These are phyloP conservation scores for Phenganax subtilis DNA, from an alignment of 92 coral and sea anemone genomes.

Conservation along the genomic window DNA sequence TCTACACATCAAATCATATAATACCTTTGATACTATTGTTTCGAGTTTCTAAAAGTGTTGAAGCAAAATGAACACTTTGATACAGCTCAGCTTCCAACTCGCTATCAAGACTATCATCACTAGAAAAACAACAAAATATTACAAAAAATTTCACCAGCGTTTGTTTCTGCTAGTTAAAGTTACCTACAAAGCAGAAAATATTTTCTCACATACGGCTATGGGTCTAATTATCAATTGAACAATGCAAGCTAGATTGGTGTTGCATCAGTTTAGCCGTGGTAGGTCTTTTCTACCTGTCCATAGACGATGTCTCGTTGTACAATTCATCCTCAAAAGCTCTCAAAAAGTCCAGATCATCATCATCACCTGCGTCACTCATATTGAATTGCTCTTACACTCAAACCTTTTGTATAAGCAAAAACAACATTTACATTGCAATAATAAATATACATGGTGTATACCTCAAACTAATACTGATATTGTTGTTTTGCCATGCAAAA, in stretches of 20 bases:
- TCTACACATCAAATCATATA: background rate
- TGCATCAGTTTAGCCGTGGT: too few species aligned
- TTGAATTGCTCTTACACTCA: background rate
- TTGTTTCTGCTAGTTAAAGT: slow-evolving; percentile 22
- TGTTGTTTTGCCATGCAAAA: too few species aligned
- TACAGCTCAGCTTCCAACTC: slow-evolving; percentile 83
- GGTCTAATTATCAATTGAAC: too few species aligned
- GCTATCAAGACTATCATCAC: slow-evolving; percentile 69
- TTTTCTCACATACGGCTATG: background rate
- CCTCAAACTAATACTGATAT: too few species aligned
- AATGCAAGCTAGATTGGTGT: too few species aligned
- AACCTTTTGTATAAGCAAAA: background rate
- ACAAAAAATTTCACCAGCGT: background rate
- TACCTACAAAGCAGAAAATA: background rate
- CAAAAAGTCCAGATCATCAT: slow-evolving; percentile 54
- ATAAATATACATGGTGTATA: too few species aligned
- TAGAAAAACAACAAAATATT: slow-evolving; percentile 14
- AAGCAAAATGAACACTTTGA: slow-evolving; percentile 81
- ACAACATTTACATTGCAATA: too few species aligned
- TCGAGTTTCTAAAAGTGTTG: slow-evolving; percentile 51
- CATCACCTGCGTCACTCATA: slow-evolving; percentile 82
- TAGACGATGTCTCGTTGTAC: slow-evolving; percentile 45
- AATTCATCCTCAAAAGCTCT: slow-evolving; percentile 80
- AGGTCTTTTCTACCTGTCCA: background rate
- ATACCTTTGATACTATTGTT: slow-evolving; percentile 3